phyloP scores from a whole-genome alignment of 2,113 vertebrate genomes.

The Protobothrops flavoviridis region DNA sequence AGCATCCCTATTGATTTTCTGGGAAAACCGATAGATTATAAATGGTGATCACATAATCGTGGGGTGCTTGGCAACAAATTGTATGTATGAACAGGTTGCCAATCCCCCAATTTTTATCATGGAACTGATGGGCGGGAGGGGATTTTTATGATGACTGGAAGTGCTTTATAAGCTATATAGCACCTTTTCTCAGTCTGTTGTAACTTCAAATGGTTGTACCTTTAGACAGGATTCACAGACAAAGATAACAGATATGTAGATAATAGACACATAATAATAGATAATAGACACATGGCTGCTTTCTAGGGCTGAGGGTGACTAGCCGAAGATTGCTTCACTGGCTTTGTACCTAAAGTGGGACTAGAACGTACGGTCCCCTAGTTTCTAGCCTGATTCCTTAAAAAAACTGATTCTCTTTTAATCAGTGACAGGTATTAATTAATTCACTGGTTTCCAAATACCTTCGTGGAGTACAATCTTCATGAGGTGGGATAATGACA shows the following conservation, averaged over 20 bases:
- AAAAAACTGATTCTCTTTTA: neutral
- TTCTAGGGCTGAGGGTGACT: neutral
- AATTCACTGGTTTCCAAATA: constrained; percentile 53
- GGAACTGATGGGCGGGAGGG: neutral
- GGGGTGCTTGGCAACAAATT: neutral
- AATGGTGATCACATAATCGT: neutral
- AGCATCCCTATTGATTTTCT: neutral
- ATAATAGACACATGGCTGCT: neutral
- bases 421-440: neutral
- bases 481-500: constrained; percentile 92
- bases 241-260: neutral
- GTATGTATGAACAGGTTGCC: neutral
- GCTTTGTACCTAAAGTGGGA: neutral
- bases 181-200: neutral
- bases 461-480: constrained; percentile 94
- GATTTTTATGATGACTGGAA: neutral
- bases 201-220: neutral
- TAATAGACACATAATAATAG: neutral
- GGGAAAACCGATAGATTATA: neutral
- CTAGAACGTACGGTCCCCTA: neutral
- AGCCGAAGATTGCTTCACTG: neutral
- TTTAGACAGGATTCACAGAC: neutral
- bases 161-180: neutral
- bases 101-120: neutral
- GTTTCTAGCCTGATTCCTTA: neutral